These are phyloP conservation scores for Rattus rattus DNA, from an alignment of 2,113 vertebrate genomes.

Conservation along the genomic window DNA sequence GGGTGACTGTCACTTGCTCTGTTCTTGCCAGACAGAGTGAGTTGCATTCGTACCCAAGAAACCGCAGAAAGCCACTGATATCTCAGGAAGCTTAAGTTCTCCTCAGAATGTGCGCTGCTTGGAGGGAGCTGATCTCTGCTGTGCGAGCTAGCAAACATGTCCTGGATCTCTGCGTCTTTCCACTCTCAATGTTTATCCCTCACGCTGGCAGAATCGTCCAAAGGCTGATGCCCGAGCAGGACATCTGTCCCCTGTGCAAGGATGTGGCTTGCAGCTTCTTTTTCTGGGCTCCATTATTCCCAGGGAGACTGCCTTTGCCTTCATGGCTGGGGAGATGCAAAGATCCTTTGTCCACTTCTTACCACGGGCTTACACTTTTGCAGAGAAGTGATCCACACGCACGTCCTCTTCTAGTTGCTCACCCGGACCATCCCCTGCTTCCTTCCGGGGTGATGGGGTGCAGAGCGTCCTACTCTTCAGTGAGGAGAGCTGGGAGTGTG, in stretches of 20 bases:
- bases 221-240: neutral
- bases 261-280: neutral
- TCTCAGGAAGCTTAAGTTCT: neutral
- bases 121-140: neutral
- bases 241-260: neutral
- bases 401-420: neutral
- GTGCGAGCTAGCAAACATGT: neutral
- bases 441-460: no score
- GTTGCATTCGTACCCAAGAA: fast-evolving
- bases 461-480: neutral
- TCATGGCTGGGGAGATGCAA: neutral
- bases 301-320: neutral
- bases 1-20: fast-evolving
- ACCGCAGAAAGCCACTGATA: neutral
- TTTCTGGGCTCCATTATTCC: neutral
- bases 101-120: neutral
- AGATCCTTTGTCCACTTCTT: neutral
- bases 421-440: neutral
- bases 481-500: neutral
- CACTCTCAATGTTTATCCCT: fast-evolving
- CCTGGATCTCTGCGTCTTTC: neutral
- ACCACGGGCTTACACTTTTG: neutral
- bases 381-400: neutral
- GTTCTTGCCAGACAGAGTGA: neutral
- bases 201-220: neutral